Evolutionary conservation across 2,888 invertebrate genomes (phyloP), one percentile per base, ranked within the genome.

Genomic region (Sisyra terminalis): DNA sequence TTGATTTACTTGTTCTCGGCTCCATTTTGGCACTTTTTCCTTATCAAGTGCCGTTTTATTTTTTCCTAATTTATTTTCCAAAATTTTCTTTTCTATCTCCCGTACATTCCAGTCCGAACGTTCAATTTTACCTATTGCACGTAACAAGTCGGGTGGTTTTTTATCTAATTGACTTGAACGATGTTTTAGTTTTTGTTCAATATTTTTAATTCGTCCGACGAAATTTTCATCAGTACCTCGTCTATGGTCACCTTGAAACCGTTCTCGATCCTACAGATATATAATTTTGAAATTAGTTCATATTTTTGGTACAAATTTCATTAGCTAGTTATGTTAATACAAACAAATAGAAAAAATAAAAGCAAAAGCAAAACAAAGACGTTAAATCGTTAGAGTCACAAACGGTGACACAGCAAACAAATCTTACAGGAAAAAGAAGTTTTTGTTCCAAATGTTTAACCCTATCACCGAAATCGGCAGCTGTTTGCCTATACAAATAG

Each of bases 1-100:
- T n/a, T 9, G n/a, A 8, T 39, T 3, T 48, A 72, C 73, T 64
- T 87, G 84, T 57, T 88, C 86, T 49, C 80, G 73, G 58, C 85
- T 89, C 90, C 90, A 90, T 59, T 88, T 88, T 8, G 90, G 90
- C 42, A 90, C 89, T 57, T 78, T 80, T 53, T 84, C 83, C 38
- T 71, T 64, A 50, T 70, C 66, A 44, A 77, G 78, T 5, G 70
- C 66, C 49, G 59, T 66, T 45, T 68, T 66, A 8, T 73, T 70
- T 52, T 76, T 67, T 29, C 78, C 78, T 56, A 77, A 66, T 54
- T 77, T 73, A 54, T 78, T 84, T 57, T 85, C 82, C 53, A 75
- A 69, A 29, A 90, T 89, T 63, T 90, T 89, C 57, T 84, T 79
- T 56, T 92, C 89, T 24, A 92, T 86, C 60, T 87, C 81, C 50